phyloP scores from a whole-genome alignment of 2,797 vertebrate genomes.

The Urocyon cinereoargenteus region DNA sequence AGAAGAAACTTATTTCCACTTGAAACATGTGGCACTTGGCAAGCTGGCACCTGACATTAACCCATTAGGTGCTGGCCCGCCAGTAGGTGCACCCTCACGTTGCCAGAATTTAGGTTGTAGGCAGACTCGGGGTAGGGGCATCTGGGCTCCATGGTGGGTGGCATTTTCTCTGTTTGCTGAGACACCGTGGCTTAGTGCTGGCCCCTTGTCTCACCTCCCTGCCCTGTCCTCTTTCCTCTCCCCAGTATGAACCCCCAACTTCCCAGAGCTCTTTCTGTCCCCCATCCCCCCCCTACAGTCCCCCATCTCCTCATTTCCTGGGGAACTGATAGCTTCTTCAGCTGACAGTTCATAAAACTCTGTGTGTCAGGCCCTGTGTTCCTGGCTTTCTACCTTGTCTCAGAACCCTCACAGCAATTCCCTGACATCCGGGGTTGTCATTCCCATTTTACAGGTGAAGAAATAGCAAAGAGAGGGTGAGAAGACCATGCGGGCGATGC shows the following conservation, averaged over 20 bases:
- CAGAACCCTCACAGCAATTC: neutral
- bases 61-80: conserved; percentile 14
- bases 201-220: neutral
- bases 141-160: neutral
- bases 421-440: neutral
- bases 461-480: neutral
- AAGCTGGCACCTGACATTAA: conserved; percentile 54
- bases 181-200: neutral
- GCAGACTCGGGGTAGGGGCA: neutral
- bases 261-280: neutral
- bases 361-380: neutral
- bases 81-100: neutral
- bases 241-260: neutral
- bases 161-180: neutral
- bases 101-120: neutral
- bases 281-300: no score
- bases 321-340: neutral
- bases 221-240: neutral
- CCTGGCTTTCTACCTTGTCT: neutral
- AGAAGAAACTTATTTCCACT: conserved; percentile 70
- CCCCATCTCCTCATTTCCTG: no score
- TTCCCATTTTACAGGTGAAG: neutral
- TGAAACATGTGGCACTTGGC: conserved; percentile 40
- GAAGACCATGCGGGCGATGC: neutral
- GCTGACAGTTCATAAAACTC: neutral